These are phyloP conservation scores for Gallinago jamesoni DNA, from an alignment of 2,113 vertebrate species.

Conservation along the genomic window DNA sequence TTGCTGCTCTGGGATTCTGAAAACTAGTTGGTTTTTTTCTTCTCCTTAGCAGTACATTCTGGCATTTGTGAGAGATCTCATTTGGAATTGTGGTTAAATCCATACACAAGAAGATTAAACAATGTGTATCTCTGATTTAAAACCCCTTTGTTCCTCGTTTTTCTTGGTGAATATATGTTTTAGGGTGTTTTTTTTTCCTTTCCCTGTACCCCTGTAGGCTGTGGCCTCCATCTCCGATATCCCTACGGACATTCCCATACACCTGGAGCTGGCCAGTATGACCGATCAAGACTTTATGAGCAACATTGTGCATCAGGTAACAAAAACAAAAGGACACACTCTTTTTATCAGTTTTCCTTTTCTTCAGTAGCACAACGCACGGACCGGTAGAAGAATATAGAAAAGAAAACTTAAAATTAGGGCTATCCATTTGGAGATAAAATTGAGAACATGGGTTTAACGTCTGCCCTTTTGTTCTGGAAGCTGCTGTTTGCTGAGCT, in stretches of 20 bases:
- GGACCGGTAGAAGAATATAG: not conserved
- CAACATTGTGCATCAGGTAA: slow-evolving; percentile 93
- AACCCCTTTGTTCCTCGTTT: not conserved
- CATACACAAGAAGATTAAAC: not conserved
- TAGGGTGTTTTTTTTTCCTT: not conserved
- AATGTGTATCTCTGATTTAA: not conserved
- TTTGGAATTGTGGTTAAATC: not conserved
- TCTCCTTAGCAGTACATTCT: not conserved
- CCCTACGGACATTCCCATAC: slow-evolving; percentile 85
- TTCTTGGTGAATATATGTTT: not conserved
- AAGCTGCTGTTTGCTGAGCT: not conserved
- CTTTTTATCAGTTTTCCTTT: not conserved
- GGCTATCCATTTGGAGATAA: not conserved
- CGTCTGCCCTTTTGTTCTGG: not conserved
- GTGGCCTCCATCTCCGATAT: slow-evolving; percentile 86
- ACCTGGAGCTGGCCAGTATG: slow-evolving; percentile 97
- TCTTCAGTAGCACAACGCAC: not conserved
- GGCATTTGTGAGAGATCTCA: not conserved
- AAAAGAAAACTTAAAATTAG: not conserved
- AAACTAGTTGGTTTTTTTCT: not conserved
- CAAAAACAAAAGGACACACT: not conserved
- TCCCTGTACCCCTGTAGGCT: slow-evolving; percentile 72
- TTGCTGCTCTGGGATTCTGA: not conserved
- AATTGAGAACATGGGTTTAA: not conserved
- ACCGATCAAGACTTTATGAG: slow-evolving; percentile 92